These are phyloP conservation scores for Gnathonemus longibarbis DNA, from an alignment of 2,113 vertebrate species.

Conservation along the genomic window DNA sequence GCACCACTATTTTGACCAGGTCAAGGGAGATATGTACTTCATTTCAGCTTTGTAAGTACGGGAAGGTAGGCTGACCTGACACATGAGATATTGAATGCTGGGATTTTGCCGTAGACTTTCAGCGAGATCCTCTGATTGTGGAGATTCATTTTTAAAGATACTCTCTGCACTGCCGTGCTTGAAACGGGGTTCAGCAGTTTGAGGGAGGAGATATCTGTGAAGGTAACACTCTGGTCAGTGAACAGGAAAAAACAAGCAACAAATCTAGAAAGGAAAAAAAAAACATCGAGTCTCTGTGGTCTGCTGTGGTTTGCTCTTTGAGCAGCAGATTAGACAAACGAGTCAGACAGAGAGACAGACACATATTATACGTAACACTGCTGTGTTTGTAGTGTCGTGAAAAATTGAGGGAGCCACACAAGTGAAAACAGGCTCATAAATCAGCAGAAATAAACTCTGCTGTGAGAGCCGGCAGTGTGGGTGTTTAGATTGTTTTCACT, in stretches of 20 bases:
- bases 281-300: background rate
- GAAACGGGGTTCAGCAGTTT: constrained; percentile 44
- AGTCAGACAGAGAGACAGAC: background rate
- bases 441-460: background rate
- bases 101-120: constrained; percentile 45
- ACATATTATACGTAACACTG: background rate
- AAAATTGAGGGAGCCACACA: background rate
- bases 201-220: constrained; percentile 52
- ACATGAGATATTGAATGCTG: constrained; percentile 45
- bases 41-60: background rate
- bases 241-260: constrained; percentile 13
- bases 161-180: constrained; percentile 21
- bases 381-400: background rate
- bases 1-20: too few species aligned
- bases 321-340: background rate
- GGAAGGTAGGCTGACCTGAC: constrained; percentile 42
- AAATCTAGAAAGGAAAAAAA: background rate
- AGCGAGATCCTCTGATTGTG: constrained; percentile 49
- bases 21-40: background rate
- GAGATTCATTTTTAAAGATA: constrained; percentile 40
- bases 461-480: background rate
- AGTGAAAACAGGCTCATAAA: background rate
- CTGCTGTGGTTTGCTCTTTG: background rate
- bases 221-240: background rate
- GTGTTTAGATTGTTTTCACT: background rate